A percentile compares a stretch with the other conserved stretches of the same genome.
Evolutionary conservation across 1,140 invertebrate genomes (phyloP).

Genomic region (Ctenoplectra terminalis): DNA sequence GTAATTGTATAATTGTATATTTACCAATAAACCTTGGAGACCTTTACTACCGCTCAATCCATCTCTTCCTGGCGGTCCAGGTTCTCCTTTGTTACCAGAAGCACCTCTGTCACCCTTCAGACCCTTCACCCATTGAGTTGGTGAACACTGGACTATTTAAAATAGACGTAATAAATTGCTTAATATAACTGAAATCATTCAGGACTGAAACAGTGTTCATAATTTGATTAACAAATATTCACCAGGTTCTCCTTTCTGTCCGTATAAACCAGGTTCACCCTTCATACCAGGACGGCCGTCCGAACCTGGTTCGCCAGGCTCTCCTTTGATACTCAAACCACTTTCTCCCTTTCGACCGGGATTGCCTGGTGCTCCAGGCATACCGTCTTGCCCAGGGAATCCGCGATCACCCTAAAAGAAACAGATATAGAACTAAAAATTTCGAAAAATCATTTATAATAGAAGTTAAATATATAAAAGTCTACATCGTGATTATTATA

Average conservation of each 20-base stretch:
- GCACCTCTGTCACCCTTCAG: conserved; percentile 85
- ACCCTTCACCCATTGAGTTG: conserved; percentile 80
- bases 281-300: conserved; percentile 81
- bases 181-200: not conserved
- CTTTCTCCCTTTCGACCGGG: conserved; percentile 88
- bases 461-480: not conserved
- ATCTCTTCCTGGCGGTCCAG: conserved; percentile 83
- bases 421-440: not conserved
- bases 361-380: conserved; percentile 86
- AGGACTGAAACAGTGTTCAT: no score
- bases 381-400: conserved; percentile 86
- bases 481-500: conserved; percentile 59
- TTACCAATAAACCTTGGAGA: conserved; percentile 82
- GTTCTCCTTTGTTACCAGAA: conserved; percentile 84
- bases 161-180: not conserved
- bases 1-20: no score
- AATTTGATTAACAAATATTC: conserved; percentile 13
- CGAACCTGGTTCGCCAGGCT: conserved; percentile 83
- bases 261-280: conserved; percentile 82
- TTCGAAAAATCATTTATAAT: not conserved
- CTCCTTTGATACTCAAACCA: conserved; percentile 87
- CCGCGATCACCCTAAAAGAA: conserved; percentile 80
- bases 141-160: conserved; percentile 83
- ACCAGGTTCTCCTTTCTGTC: conserved; percentile 82
- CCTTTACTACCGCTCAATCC: conserved; percentile 85